Evolutionary conservation across 2,888 invertebrate genomes (phyloP).

Genomic region (Lottia gigantea): DNA sequence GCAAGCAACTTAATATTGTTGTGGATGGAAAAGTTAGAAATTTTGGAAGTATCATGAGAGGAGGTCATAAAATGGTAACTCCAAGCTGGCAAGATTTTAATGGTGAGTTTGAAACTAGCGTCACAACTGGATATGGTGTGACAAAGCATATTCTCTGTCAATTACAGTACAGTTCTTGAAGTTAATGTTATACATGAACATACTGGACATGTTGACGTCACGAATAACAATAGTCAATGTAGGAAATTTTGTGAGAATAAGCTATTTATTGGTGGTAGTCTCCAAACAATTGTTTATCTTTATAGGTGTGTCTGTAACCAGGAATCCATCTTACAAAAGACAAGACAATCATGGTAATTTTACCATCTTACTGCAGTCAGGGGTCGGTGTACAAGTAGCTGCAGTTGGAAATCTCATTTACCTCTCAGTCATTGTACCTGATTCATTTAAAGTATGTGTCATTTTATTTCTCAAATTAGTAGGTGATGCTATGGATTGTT

Average conservation of each 20-base stretch:
- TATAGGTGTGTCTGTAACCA: slow-evolving; percentile 21
- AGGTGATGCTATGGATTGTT: too few relatives aligned
- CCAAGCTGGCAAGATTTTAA: slow-evolving; percentile 89
- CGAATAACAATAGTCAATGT: too few relatives aligned
- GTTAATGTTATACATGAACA: too few relatives aligned
- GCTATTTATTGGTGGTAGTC: too few relatives aligned
- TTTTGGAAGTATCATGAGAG: slow-evolving; percentile 77
- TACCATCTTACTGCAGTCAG: slow-evolving; percentile 92
- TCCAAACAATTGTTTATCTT: too few relatives aligned
- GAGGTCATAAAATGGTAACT: slow-evolving; percentile 70
- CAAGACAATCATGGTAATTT: slow-evolving; percentile 82
- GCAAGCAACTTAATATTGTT: slow-evolving; percentile 90
- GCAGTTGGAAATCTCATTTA: slow-evolving; percentile 81
- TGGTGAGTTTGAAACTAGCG: slow-evolving; percentile 28
- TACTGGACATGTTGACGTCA: too few relatives aligned
- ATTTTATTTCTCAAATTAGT: too few relatives aligned
- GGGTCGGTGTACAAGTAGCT: slow-evolving; percentile 90
- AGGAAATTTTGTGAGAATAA: too few relatives aligned
- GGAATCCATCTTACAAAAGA: not conserved
- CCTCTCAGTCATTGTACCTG: slow-evolving; percentile 37
- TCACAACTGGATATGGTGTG: too few relatives aligned
- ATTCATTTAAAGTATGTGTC: slow-evolving; percentile 26
- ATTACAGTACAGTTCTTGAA: too few relatives aligned
- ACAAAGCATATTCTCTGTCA: too few relatives aligned
- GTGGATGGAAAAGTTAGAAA: slow-evolving; percentile 86